Evolutionary conservation across 2,888 invertebrate species (phyloP).

Genomic region (Drosophila limbata): DNA sequence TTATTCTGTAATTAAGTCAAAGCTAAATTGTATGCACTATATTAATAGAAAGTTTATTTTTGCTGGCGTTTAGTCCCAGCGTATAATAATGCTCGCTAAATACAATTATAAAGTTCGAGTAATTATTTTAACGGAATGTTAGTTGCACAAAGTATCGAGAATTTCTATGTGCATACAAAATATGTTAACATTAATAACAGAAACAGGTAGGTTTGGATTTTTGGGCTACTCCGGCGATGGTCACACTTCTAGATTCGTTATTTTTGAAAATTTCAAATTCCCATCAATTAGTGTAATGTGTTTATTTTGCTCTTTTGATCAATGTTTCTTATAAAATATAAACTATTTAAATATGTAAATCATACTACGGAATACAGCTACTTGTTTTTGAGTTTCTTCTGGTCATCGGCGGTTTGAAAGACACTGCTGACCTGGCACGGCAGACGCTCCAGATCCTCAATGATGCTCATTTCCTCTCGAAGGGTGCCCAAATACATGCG

Average conservation of each 20-base stretch:
- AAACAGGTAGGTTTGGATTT: background rate
- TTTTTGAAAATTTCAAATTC: no score
- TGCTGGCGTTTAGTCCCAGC: no score
- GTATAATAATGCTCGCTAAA: no score
- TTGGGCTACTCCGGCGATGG: background rate
- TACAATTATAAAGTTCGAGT: no score
- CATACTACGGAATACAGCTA: background rate
- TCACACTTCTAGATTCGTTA: constrained; percentile 10
- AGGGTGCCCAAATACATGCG: constrained; percentile 77
- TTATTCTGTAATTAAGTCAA: no score
- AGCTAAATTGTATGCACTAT: no score
- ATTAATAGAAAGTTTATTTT: no score
- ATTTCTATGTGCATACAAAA: background rate
- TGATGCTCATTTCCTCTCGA: constrained; percentile 72
- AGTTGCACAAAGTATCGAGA: no score
- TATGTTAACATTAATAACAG: background rate
- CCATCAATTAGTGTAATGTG: constrained; percentile 2
- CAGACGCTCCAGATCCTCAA: constrained; percentile 78
- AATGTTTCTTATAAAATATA: constrained; percentile 5
- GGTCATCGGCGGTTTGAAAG: constrained; percentile 40
- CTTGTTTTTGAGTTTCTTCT: background rate
- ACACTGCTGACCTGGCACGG: constrained; percentile 72
- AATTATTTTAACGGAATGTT: no score
- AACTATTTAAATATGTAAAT: background rate
- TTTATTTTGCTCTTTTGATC: constrained; percentile 13